These are phyloP conservation scores for Bombus balteatus DNA, from an alignment of 1,140 invertebrate genomes.

Conservation along the genomic window DNA sequence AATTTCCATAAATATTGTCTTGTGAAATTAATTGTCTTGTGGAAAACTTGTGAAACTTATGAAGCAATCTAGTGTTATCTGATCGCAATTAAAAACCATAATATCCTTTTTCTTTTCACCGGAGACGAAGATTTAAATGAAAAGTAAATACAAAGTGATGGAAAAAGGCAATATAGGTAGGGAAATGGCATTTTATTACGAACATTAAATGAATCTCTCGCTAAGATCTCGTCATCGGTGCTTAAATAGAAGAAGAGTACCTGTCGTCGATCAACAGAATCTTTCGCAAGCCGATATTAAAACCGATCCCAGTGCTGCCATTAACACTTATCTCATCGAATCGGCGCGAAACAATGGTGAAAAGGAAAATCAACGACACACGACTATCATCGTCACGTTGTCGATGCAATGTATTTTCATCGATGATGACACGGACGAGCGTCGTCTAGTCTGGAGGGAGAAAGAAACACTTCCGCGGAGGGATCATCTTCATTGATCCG, in stretches of 20 bases:
- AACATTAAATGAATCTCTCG: not conserved
- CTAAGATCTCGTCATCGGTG: not conserved
- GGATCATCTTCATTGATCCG: conserved; percentile 36
- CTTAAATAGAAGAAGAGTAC: not conserved
- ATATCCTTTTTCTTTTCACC: not conserved
- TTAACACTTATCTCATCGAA: conserved; percentile 54
- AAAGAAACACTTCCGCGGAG: conserved; percentile 25
- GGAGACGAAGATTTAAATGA: not conserved
- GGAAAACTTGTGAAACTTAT: not conserved
- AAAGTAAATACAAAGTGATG: not conserved
- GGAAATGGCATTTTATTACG: not conserved
- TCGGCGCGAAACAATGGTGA: conserved; percentile 47
- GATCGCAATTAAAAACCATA: not conserved
- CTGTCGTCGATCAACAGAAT: not conserved
- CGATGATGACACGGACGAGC: conserved; percentile 23
- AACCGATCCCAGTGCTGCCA: conserved; percentile 40
- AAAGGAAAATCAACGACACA: conserved; percentile 13
- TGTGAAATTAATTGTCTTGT: not conserved
- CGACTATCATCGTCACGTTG: not conserved
- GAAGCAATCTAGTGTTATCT: not conserved
- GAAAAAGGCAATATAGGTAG: not conserved
- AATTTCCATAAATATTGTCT: not conserved
- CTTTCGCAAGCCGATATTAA: conserved; percentile 44
- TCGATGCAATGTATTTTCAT: conserved; percentile 38
- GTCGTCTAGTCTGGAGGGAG: no score